phyloP scores from a whole-genome alignment of 23 tunicate species.

The Ciona savignyi region DNA sequence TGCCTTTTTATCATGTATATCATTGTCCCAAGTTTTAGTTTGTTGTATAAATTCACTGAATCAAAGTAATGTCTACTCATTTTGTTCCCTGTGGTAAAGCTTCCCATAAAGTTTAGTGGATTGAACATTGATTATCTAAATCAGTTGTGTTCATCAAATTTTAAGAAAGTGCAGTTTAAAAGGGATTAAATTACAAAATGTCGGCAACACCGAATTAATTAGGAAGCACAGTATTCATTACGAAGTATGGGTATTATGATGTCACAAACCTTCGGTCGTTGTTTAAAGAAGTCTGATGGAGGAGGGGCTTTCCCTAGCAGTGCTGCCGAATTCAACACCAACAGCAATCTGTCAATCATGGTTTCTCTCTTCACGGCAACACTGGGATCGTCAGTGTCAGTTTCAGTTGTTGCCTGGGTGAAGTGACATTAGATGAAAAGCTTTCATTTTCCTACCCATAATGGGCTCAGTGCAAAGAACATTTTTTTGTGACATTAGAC shows the following conservation, averaged over 20 bases:
- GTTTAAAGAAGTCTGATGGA: slow-evolving; percentile 65
- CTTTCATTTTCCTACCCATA: too few relatives aligned
- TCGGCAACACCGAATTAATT: too few relatives aligned
- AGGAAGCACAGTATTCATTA: too few relatives aligned
- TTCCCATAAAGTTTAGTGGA: too few relatives aligned
- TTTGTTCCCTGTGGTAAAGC: too few relatives aligned
- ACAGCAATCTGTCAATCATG: slow-evolving; percentile 73
- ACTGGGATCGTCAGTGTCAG: slow-evolving; percentile 29
- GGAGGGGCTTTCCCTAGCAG: slow-evolving; percentile 81
- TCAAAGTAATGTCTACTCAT: too few relatives aligned
- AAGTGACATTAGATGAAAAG: too few relatives aligned
- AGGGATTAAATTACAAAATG: not conserved
- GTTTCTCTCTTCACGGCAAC: slow-evolving; percentile 37
- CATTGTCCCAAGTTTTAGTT: not conserved
- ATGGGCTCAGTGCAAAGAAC: too few relatives aligned
- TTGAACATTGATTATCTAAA: too few relatives aligned
- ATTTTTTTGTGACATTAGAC: too few relatives aligned
- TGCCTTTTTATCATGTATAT: not conserved
- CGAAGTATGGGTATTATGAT: too few relatives aligned
- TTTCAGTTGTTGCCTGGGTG: slow-evolving; percentile 3
- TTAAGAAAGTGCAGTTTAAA: not conserved
- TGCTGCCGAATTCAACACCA: slow-evolving; percentile 67
- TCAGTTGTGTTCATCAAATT: not conserved
- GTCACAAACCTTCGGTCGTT: slow-evolving; percentile 79
- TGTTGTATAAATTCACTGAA: not conserved